Evolutionary conservation across 2,113 vertebrate species (phyloP).

Genomic region (Pangasianodon gigas): DNA sequence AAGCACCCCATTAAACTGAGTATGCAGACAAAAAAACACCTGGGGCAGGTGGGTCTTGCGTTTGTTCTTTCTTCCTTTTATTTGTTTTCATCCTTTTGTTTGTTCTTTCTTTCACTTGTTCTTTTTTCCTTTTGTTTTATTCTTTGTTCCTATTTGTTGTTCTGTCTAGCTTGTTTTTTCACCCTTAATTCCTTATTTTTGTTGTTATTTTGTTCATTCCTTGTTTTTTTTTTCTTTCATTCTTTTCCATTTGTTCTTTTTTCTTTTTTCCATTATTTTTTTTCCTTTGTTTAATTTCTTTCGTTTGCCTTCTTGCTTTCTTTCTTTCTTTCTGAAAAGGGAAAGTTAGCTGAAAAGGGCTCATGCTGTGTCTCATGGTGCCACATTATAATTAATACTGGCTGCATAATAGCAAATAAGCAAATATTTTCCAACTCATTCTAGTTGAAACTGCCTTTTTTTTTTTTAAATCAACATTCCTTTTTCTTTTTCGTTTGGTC

Average conservation of each 20-base stretch:
- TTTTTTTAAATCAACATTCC: background rate
- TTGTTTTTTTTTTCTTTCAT: background rate
- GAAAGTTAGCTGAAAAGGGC: background rate
- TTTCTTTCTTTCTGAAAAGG: background rate
- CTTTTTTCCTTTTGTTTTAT: background rate
- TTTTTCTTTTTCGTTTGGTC: background rate
- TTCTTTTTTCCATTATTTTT: background rate
- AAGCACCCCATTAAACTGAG: background rate
- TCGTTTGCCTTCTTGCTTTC: background rate
- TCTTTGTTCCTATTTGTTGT: background rate
- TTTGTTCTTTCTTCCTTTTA: background rate
- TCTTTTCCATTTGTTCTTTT: background rate
- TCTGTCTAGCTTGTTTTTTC: background rate
- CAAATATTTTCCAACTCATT: background rate
- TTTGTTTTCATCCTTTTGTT: background rate
- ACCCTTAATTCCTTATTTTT: background rate
- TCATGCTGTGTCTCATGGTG: background rate
- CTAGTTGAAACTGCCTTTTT: background rate
- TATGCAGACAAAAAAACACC: background rate
- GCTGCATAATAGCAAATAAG: background rate
- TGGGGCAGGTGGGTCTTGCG: background rate
- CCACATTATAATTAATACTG: background rate
- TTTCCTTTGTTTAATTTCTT: background rate
- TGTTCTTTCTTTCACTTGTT: too few species aligned
- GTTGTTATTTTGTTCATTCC: background rate